Evolutionary conservation across 2,797 vertebrate genomes (phyloP).

Genomic region (Anabas testudineus): DNA sequence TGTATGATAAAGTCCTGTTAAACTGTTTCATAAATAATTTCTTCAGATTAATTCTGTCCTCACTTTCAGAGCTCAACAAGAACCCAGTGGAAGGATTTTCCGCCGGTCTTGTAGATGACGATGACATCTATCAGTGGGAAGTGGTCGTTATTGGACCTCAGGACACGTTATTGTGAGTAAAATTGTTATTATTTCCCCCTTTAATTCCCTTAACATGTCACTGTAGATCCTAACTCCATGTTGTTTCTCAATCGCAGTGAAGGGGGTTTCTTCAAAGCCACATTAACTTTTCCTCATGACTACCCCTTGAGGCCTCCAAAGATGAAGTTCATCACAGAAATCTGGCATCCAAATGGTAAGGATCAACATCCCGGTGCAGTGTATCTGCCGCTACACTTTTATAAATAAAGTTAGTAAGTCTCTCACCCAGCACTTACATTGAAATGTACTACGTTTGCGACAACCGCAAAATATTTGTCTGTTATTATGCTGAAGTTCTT

Average conservation of each 20-base stretch:
- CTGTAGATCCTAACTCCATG: background rate
- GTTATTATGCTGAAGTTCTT: background rate
- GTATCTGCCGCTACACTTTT: too few relatives aligned
- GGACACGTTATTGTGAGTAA: slow-evolving; percentile 84
- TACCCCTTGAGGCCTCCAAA: slow-evolving; percentile 85
- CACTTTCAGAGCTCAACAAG: slow-evolving; percentile 82
- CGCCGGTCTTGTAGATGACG: slow-evolving; percentile 83
- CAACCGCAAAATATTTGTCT: background rate
- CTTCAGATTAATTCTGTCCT: background rate
- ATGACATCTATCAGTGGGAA: slow-evolving; percentile 87
- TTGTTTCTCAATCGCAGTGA: slow-evolving; percentile 69
- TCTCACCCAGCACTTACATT: background rate
- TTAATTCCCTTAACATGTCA: too few relatives aligned
- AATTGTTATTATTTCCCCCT: too few relatives aligned
- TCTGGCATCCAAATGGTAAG: slow-evolving; percentile 86
- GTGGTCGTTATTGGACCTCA: slow-evolving; percentile 86
- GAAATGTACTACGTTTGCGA: background rate
- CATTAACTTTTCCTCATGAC: slow-evolving; percentile 82
- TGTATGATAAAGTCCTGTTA: too few relatives aligned
- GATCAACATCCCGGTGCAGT: background rate
- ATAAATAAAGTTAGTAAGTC: too few relatives aligned
- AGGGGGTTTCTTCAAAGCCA: slow-evolving; percentile 85
- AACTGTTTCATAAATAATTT: too few relatives aligned
- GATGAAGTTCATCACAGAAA: slow-evolving; percentile 85
- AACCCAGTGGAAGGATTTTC: slow-evolving; percentile 87